Evolutionary conservation across 1,140 invertebrate species (phyloP), one percentile per base, ranked within the genome.

Genomic region (Mya arenaria): DNA sequence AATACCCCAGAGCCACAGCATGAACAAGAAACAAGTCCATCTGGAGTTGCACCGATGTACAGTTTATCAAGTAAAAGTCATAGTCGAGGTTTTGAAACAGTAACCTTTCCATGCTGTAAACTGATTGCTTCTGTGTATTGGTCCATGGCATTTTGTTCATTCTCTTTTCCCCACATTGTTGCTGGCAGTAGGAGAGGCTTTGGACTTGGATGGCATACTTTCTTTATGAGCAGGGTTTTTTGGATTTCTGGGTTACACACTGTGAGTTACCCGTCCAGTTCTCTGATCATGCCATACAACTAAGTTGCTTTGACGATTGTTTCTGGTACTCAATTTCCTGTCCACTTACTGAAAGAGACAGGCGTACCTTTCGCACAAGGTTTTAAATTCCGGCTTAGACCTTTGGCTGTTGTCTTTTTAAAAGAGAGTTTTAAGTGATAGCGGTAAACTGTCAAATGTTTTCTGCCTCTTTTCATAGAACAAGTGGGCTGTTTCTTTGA

Each of bases 161-260:
- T n/a, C n/a, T n/a, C n/a, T n/a, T n/a, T n/a, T n/a, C n/a, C n/a
- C n/a, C n/a, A n/a, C n/a, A n/a, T n/a, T n/a, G n/a, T n/a, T n/a
- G n/a, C n/a, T n/a, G n/a, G n/a, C n/a, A n/a, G n/a, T n/a, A n/a
- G n/a, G n/a, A n/a, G n/a, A n/a, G n/a, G n/a, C n/a, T n/a, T n/a
- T n/a, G n/a, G n/a, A n/a, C n/a, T n/a, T n/a, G n/a, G n/a, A n/a
- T n/a, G n/a, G n/a, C n/a, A n/a, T n/a, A n/a, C n/a, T n/a, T n/a
- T n/a, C n/a, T n/a, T n/a, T n/a, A n/a, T n/a, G n/a, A 5, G 62
- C 62, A 15, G 62, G 62, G 8, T 65, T 65, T 28, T 65, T 32
- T 15, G 34, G 4, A 6, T 15, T 28, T 5, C 23, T 65, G n/a
- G 25, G 62, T 32, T 19, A 5, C 6, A 65, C 34, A 36, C 19